Conservation (phyloP, 2,888 invertebrate species). For the Toxonevra muliebris region DNA sequence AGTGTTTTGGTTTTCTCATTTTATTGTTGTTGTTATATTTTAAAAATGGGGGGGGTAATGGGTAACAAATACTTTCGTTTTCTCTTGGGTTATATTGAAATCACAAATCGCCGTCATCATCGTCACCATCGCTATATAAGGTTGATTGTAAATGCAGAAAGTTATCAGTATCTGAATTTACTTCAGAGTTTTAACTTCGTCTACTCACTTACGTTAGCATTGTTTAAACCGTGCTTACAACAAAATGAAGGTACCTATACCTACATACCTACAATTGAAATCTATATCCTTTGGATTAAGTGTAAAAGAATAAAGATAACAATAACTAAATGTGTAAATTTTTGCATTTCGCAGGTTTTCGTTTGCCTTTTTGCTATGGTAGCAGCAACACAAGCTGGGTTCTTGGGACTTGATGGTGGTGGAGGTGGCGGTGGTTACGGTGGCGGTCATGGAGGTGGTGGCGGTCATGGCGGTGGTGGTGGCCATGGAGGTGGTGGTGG, state of each 20-base stretch:
- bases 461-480: slow-evolving; percentile 36
- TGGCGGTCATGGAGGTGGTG: slow-evolving; percentile 28
- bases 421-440: slow-evolving; percentile 30
- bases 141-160: slow-evolving; percentile 17
- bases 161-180: slow-evolving; percentile 29
- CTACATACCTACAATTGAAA: no score
- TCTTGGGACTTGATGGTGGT: slow-evolving; percentile 28
- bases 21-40: no score
- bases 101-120: background rate
- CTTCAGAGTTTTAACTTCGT: slow-evolving; percentile 40
- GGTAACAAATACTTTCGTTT: slow-evolving; percentile 32
- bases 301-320: background rate
- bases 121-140: slow-evolving; percentile 26
- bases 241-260: slow-evolving; percentile 32
- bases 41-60: background rate
- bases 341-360: slow-evolving; percentile 38
- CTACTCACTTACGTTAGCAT: slow-evolving; percentile 42
- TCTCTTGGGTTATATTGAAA: slow-evolving; percentile 31
- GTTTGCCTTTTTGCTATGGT: slow-evolving; percentile 40
- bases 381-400: slow-evolving; percentile 40
- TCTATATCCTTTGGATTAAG: no score
- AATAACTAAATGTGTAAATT: slow-evolving; percentile 27
- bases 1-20: no score
- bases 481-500: slow-evolving; percentile 17
- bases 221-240: slow-evolving; percentile 39